Base-by-base conservation (phyloP, 2,797 vertebrate species). In the Cygnus olor region DNA sequence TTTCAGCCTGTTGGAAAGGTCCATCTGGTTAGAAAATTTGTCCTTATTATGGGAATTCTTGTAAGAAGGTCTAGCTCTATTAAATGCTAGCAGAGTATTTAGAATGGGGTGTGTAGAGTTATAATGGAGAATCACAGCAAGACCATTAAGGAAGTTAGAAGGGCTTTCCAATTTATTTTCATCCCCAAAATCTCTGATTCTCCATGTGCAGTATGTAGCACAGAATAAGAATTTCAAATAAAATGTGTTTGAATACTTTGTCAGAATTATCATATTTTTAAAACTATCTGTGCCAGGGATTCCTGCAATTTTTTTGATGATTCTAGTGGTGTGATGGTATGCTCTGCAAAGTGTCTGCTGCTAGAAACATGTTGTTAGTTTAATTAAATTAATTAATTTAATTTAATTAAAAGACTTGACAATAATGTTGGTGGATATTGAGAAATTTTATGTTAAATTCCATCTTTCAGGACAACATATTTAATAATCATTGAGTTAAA, bases 1-100 rank as follows among this genome's bases (percentile, higher is more conserved):
- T 97, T 96, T 77, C 42, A 96, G 82, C 42, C 66, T 18, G 85
- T 91, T 95, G 80, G 82, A 94, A 97, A 95, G 44, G 60, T 88
- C 90, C 86, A 61, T 89, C 30, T 93, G 85, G 72, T 81, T 90
- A 82, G 66, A 87, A 89, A 89, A 64, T 53, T 63, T 84, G 36
- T 71, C 32, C 16, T 91, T 95, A 45, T 77, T 64, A 82, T 24
- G 72, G 27, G 53, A 93, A 93, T 65, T 91, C 20, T 61, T 91
- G 42, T 70, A 79, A 82, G 61, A 68, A 86, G 32, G 19, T 92
- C 38, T 88, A 20, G 28, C 80, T 70, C 74, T 92, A 86, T 93
- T 89, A 92, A 93, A 97, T 94, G 40, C 38, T 79, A 89, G 42
- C 58, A 89, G 38, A 77, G 16, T 70, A 85, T 84, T 97, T 85